Evolutionary conservation across 1,140 invertebrate species (phyloP), one percentile per base, ranked within the genome.

Genomic region (Chymomyza costata): DNA sequence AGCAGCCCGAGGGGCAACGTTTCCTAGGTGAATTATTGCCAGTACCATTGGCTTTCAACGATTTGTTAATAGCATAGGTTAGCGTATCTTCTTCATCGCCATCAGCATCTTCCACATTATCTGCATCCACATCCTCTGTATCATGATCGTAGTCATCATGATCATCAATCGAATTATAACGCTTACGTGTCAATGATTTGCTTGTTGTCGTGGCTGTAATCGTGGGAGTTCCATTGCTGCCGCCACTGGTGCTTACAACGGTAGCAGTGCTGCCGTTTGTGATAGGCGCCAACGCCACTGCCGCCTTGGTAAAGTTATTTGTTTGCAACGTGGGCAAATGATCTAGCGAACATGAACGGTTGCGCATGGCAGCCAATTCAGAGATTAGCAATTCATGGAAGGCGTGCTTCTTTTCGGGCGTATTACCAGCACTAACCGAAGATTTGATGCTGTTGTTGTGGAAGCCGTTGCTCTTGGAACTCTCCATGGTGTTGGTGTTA

Each of bases 361-460:
- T 73, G 16, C 80, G 76, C 84, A 86, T 86, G 14, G 82, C 84
- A 14, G 84, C 78, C 57, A 86, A 49, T 59, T 86, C 84, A 1
- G 84, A 86, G 31, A 86, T 86, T 39, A 86, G 69, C 55, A 85
- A 63, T 59, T 86, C 84, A 40, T 86, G 84, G 46, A 86, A 86
- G 30, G 76, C 68, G n/a, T 65, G 63, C 58, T 86, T 86, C 16
- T 58, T 82, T n/a, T 84, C 84, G 1, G 84, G 65, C 1, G 82
- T 70, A 31, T 63, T 62, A n/a, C 64, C 71, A 14, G 59, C 71
- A 31, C 64, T 73, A 6, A 71, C 47, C 3, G 68, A 63, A 15
- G 39, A 62, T 40, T 69, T 81, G 7, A 60, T 58, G 15, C 19
- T 38, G 46, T 16, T 17, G 28, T 3, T 32, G 30, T 1, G 2